These are phyloP conservation scores for Anguilla japonica DNA, from an alignment of 2,113 vertebrate species.

Conservation along the genomic window DNA sequence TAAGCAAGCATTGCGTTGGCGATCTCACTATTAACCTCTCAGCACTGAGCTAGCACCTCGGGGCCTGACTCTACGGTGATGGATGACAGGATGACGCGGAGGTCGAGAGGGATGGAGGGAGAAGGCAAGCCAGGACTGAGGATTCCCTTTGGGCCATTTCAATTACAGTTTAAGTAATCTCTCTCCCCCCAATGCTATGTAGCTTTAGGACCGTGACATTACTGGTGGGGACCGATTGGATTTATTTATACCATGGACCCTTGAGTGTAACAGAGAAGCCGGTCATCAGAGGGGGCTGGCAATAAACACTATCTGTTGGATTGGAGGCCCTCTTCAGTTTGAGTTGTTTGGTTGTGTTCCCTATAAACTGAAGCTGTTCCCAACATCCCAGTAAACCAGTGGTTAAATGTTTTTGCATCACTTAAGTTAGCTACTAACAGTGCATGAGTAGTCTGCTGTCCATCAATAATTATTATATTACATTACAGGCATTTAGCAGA, in stretches of 20 bases:
- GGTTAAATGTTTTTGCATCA: neutral
- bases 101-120: slow-evolving; percentile 34
- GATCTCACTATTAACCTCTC: slow-evolving; percentile 65
- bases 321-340: slow-evolving; percentile 12
- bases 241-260: slow-evolving; percentile 62
- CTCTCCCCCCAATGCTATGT: slow-evolving; percentile 58
- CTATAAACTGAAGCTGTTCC: slow-evolving; percentile 15
- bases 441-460: no score
- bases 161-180: slow-evolving; percentile 69
- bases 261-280: slow-evolving; percentile 33
- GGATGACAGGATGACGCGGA: slow-evolving; percentile 48
- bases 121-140: slow-evolving; percentile 45
- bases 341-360: slow-evolving; percentile 22
- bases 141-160: slow-evolving; percentile 72
- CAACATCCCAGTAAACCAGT: neutral
- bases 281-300: slow-evolving; percentile 17
- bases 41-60: slow-evolving; percentile 57
- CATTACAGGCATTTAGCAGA: no score
- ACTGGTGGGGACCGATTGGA: slow-evolving; percentile 66
- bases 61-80: slow-evolving; percentile 62
- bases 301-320: slow-evolving; percentile 15
- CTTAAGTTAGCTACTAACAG: neutral
- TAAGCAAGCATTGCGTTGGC: slow-evolving; percentile 43
- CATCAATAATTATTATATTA: no score
- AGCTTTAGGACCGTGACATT: slow-evolving; percentile 64